These are phyloP conservation scores for Linurgus olivaceus DNA, from an alignment of 2,797 vertebrate species.

Conservation along the genomic window DNA sequence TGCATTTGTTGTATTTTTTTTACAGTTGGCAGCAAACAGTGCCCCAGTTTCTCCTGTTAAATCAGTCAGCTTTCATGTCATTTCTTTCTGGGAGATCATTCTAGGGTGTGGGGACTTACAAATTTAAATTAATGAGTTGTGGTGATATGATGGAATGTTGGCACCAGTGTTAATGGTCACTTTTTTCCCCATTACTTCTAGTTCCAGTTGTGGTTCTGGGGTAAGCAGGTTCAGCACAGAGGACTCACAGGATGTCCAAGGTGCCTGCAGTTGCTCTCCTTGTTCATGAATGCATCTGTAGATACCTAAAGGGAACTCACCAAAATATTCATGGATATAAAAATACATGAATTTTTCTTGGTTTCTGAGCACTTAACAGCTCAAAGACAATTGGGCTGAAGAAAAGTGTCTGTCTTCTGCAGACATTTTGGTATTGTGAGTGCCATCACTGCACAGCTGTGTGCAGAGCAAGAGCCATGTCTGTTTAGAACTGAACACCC, in stretches of 20 bases:
- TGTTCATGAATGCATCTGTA: background rate
- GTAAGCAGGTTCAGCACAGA: background rate
- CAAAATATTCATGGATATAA: background rate
- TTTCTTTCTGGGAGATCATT: background rate
- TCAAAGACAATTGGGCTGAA: background rate
- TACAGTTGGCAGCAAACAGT: background rate
- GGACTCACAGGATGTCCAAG: background rate
- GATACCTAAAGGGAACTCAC: background rate
- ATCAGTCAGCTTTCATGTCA: background rate
- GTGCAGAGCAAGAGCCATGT: rapidly evolving
- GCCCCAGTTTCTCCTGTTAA: background rate
- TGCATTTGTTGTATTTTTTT: background rate
- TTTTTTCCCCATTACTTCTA: background rate
- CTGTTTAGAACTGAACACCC: background rate
- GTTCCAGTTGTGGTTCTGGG: background rate
- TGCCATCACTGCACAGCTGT: rapidly evolving
- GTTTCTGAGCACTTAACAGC: background rate
- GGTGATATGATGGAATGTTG: background rate
- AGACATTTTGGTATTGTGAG: background rate
- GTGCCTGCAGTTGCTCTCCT: background rate
- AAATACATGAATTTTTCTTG: background rate
- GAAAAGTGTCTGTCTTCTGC: background rate
- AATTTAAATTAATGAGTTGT: background rate
- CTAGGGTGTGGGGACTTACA: background rate
- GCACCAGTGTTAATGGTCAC: background rate